Conservation (phyloP, 2,888 invertebrate genomes). For the Cacoxenus indagator region DNA sequence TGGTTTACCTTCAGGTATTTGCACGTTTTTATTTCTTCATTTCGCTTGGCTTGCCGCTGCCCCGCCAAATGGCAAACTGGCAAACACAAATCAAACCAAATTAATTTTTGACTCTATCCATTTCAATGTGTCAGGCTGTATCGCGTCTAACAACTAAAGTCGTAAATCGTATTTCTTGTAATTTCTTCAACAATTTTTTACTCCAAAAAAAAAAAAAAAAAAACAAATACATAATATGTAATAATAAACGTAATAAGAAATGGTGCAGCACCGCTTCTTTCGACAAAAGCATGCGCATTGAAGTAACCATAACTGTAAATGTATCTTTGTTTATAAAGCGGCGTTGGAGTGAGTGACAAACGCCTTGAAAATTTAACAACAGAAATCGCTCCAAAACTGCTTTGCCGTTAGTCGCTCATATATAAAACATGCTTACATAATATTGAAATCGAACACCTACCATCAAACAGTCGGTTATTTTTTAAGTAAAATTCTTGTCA, state of each 20-base stretch:
- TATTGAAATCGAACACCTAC: too few species aligned
- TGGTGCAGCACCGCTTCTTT: too few species aligned
- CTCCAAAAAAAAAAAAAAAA: neutral
- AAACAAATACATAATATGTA: too few species aligned
- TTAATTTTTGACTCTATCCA: neutral
- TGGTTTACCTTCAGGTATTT: constrained; percentile 83
- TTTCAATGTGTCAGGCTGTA: neutral
- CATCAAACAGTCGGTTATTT: too few species aligned
- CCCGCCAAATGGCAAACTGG: neutral
- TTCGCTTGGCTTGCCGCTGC: neutral
- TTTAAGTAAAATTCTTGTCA: too few species aligned
- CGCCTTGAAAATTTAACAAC: neutral
- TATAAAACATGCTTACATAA: too few species aligned
- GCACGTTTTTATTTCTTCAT: constrained; percentile 61
- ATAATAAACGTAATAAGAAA: too few species aligned
- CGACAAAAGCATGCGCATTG: neutral
- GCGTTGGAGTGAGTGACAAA: neutral
- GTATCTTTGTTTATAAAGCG: neutral
- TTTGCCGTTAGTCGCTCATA: neutral
- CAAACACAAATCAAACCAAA: neutral
- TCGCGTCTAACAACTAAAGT: neutral
- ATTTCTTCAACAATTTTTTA: neutral
- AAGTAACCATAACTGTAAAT: neutral
- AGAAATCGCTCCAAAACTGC: neutral
- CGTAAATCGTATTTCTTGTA: neutral